Percentiles rank a stretch among this genome's conserved stretches.
These are phyloP conservation scores for Tigriopus japonicus DNA, from an alignment of 1,140 invertebrate species.

Conservation along the genomic window DNA sequence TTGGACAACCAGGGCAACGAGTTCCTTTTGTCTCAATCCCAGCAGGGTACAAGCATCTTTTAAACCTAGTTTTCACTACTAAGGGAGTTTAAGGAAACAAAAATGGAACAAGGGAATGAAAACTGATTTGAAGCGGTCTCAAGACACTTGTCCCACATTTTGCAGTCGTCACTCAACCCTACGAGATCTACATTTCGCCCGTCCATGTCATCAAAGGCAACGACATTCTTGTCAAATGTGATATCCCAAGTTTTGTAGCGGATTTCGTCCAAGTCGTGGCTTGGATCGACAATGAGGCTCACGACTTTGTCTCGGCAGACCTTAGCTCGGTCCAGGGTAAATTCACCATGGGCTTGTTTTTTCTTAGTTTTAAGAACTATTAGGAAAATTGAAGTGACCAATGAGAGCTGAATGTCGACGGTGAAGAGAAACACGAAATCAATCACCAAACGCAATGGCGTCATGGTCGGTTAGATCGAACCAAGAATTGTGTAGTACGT, in stretches of 20 bases:
- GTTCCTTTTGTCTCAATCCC: no score
- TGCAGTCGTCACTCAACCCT: neutral
- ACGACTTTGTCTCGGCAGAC: constrained; percentile 21
- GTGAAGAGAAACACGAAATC: neutral
- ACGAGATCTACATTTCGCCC: constrained; percentile 21
- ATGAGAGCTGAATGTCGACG: neutral
- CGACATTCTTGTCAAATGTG: constrained; percentile 31
- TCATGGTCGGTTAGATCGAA: no score
- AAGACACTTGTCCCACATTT: neutral
- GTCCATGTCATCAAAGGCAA: constrained; percentile 29
- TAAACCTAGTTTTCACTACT: neutral
- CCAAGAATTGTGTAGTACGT: neutral
- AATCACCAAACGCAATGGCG: neutral
- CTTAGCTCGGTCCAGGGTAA: no score
- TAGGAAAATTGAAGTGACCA: neutral
- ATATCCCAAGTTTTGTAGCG: constrained; percentile 29
- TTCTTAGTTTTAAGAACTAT: no score
- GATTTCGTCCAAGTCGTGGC: constrained; percentile 25
- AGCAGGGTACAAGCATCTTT: neutral
- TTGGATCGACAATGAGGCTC: constrained; percentile 23
- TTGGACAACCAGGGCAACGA: constrained; percentile 5
- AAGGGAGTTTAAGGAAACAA: neutral
- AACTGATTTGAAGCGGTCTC: no score
- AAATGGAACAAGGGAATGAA: no score
- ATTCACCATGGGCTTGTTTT: no score